Evolutionary conservation across 2,888 invertebrate genomes (phyloP).

Genomic region (Marasmarcha lunaedactyla): DNA sequence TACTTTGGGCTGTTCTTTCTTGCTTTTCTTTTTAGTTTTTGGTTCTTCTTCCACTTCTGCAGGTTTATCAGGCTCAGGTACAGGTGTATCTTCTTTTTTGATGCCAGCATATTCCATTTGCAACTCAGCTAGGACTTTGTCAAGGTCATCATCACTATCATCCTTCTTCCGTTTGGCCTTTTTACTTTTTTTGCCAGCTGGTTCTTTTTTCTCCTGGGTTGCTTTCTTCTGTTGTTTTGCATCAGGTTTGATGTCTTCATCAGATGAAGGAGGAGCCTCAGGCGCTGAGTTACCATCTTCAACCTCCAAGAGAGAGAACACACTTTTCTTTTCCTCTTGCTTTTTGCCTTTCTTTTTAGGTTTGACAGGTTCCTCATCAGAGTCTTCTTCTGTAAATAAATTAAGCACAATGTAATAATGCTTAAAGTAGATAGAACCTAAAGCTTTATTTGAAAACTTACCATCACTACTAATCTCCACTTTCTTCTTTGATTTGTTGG

Average conservation of each 20-base stretch:
- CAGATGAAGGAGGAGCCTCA: constrained; percentile 53
- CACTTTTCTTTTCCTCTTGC: constrained; percentile 67
- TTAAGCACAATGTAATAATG: not conserved
- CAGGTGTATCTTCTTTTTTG: constrained; percentile 56
- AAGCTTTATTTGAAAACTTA: constrained; percentile 16
- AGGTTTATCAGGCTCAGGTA: constrained; percentile 41
- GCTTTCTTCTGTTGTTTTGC: constrained; percentile 44
- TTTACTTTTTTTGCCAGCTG: constrained; percentile 76
- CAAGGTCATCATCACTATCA: constrained; percentile 85
- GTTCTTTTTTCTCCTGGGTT: constrained; percentile 50
- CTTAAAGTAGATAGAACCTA: not conserved
- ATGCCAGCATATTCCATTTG: constrained; percentile 83
- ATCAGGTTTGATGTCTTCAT: constrained; percentile 47
- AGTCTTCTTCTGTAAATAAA: constrained; percentile 31
- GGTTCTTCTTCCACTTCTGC: constrained; percentile 42
- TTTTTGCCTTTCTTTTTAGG: constrained; percentile 53
- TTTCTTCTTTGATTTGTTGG: constrained; percentile 62
- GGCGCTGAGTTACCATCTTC: constrained; percentile 71
- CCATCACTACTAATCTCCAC: constrained; percentile 42
- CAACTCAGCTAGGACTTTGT: constrained; percentile 85
- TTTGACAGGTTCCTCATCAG: constrained; percentile 51
- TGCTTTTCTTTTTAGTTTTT: constrained; percentile 50
- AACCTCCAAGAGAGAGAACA: constrained; percentile 76
- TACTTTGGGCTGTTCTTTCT: constrained; percentile 38
- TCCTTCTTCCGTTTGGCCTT: constrained; percentile 79